Evolutionary conservation across 2,888 invertebrate species (phyloP), one percentile per base, ranked within the genome.

Genomic region (Aporophyla nigra): DNA sequence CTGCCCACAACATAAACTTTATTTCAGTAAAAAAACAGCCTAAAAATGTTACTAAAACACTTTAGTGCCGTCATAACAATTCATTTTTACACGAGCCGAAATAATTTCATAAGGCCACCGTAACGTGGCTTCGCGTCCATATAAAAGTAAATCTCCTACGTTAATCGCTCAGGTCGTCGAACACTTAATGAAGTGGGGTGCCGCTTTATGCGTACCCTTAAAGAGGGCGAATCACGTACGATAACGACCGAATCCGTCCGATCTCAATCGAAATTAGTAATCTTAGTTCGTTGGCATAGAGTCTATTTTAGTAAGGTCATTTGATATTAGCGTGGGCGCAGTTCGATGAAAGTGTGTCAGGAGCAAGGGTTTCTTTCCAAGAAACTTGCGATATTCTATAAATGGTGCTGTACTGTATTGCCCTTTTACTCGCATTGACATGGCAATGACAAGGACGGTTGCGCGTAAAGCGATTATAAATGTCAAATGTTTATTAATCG

Each of bases 151-250:
- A 92, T 92, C 91, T 89, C 83, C 83, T 76, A 82, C 90, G 85
- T 92, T 92, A 90, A 92, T 92, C 89, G 90, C 86, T 87, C 83
- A 89, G 91, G 88, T 91, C 91, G 91, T 91, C 91, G 92, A 90
- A 93, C 91, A 90, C 88, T 90, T 91, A 92, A 93, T 92, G 93
- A 93, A 93, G 91, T 89, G 87, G 90, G 91, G 89, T 87, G 83
- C 88, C 85, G 86, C 78, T 90, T 90, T 90, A 89, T 91, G 86
- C 82, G 83, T 87, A 85, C 83, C 83, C 89, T 84, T 83, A 84
- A 87, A 85, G 85, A 73, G 80, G 82, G 82, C 84, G 77, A 79
- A 84, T 69, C 66, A 76, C 63, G 79, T 73, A 76, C 81, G 83
- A 83, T 78, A 87, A 82, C 82, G 81, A 68, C 76, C 67, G 72